phyloP scores from a whole-genome alignment of 2,888 invertebrate species.

The Hybos culiciformis region DNA sequence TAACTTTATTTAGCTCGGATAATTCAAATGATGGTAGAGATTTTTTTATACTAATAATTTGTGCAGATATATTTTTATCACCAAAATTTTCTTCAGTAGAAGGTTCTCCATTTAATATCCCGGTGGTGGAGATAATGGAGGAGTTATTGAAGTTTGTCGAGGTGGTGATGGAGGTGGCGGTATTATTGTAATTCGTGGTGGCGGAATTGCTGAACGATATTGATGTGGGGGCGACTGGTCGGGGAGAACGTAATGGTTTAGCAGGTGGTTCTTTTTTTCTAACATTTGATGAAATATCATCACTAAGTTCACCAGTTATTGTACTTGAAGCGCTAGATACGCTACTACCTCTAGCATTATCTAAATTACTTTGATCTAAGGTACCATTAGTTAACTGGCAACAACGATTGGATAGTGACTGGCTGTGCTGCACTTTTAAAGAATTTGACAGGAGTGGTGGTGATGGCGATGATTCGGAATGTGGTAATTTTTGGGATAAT shows the following conservation, averaged over 20 bases:
- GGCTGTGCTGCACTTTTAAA: constrained; percentile 35
- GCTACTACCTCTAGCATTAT: constrained; percentile 19
- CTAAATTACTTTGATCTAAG: not conserved
- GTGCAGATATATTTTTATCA: not conserved
- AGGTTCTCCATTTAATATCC: not conserved
- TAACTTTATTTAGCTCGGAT: constrained; percentile 7
- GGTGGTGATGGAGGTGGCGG: not conserved
- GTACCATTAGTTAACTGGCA: constrained; percentile 23
- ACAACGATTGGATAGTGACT: constrained; percentile 35
- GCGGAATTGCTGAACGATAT: not conserved
- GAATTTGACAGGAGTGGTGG: constrained; percentile 28
- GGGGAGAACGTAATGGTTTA: not conserved
- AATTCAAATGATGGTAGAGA: not conserved
- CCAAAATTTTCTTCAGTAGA: not conserved
- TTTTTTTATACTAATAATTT: not conserved
- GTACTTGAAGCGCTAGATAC: constrained; percentile 31
- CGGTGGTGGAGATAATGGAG: too few relatives aligned
- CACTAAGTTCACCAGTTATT: constrained; percentile 26
- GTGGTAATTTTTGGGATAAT: constrained; percentile 12
- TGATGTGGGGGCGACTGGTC: constrained; percentile 1
- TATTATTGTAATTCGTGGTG: not conserved
- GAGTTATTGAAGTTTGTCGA: not conserved
- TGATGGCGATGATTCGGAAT: constrained; percentile 15
- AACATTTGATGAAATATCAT: constrained; percentile 16
- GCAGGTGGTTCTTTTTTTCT: constrained; percentile 6